Evolutionary conservation across 2,888 invertebrate genomes (phyloP), one percentile per base, ranked within the genome.

Genomic region (Amphiduros pacificus): DNA sequence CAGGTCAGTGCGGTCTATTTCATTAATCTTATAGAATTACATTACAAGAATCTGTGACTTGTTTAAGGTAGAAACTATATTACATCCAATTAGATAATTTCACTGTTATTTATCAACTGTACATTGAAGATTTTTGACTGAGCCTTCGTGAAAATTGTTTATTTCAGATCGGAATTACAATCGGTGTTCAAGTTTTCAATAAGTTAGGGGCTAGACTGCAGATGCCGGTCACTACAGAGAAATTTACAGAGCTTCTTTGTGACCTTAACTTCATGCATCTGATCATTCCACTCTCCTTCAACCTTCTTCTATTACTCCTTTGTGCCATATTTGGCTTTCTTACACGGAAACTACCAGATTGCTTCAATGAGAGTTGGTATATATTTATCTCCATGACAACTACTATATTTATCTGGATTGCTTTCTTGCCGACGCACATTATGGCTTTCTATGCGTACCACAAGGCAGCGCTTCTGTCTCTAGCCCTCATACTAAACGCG

Each of bases 221-320:
- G 49, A 57, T 57, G 57, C 57, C 57, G n/a, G 57, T 57, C 20
- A 1, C n/a, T 11, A 49, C 49, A 2, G 31, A 49, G 26, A 29
- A 29, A 24, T 57, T 36, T 56, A 74, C 74, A 40, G 74, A 73
- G 56, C 55, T 72, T 51, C 65, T 65, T 52, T 76, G 75, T 61
- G 62, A 67, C 31, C 67, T 73, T 26, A 70, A 71, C 2, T 52
- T 66, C n/a, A 63, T 62, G 5, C 67, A 70, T 28, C 64, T 76
- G 17, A 62, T 75, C 26, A 57, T 71, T 1, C 73, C 75, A 0
- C 66, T 75, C 9, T 65, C 66, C 29, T 62, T 52, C 58, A 66
- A 66, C 61, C 55, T 66, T 44, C 24, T 55, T 32, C 41, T 65
- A 31, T 48, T 66, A 17, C 40, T 59, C 44, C 20, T 62, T 50